Evolutionary conservation across 2,113 vertebrate species (phyloP).

Genomic region (Seriola quinqueradiata): DNA sequence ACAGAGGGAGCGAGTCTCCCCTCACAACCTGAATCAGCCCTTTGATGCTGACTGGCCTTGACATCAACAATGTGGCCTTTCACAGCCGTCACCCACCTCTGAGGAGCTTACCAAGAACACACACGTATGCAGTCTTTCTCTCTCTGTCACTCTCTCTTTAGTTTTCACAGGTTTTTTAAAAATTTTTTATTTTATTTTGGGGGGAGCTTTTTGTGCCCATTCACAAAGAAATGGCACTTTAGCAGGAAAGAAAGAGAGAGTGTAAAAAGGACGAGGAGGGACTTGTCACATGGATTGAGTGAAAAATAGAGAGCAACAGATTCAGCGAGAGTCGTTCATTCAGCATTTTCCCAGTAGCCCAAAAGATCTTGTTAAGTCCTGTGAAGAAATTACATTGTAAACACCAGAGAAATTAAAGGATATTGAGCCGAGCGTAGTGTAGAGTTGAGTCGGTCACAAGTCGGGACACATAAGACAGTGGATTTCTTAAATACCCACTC

Average conservation of each 20-base stretch:
- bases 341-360: conserved; percentile 46
- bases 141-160: conserved; percentile 36
- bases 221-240: conserved; percentile 55
- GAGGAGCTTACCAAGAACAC: conserved; percentile 63
- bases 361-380: conserved; percentile 63
- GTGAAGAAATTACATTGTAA: conserved; percentile 60
- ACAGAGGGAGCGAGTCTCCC: conserved; percentile 50
- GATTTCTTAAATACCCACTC: conserved; percentile 44
- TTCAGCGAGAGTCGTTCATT: conserved; percentile 27
- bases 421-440: conserved; percentile 56
- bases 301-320: conserved; percentile 31
- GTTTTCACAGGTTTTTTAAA: conserved; percentile 79
- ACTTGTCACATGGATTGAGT: conserved; percentile 16
- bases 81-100: conserved; percentile 84
- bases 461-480: conserved; percentile 40
- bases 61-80: conserved; percentile 87
- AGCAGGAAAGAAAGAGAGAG: conserved; percentile 21
- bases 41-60: conserved; percentile 84
- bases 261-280: conserved; percentile 17
- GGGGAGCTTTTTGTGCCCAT: conserved; percentile 77
- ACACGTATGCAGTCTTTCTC: conserved; percentile 49
- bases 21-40: conserved; percentile 78
- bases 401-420: conserved; percentile 65
- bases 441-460: conserved; percentile 32
- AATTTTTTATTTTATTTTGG: conserved; percentile 72